Base-by-base conservation (phyloP, 2,113 vertebrate genomes). In the Hippoglossus stenolepis region DNA sequence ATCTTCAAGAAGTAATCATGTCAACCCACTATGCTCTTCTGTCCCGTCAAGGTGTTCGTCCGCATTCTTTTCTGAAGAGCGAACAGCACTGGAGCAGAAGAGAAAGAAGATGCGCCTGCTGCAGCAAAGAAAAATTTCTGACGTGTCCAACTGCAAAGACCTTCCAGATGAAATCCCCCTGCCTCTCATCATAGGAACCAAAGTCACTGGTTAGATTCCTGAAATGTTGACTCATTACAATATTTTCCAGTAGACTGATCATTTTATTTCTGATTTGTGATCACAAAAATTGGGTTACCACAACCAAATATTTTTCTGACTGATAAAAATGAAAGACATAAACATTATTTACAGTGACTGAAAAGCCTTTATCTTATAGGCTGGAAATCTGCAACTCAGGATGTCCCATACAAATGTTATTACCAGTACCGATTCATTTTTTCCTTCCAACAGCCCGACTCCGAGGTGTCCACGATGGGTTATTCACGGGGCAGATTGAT, bases 401-500 rank as follows among this genome's bases (percentile, higher is more conserved):
- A 38, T 38, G 35, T 9, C 35, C 35, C 7, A 7, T 38, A 7
- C 35, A 38, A 38, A 38, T 38, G 35, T 2, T 9, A 38, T 38
- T 38, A 9, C 35, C 35, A 38, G 28, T 38, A 38, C 3, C 0
- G 8, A 26, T 45, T 20, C 12, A 4, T 5, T 51, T 7, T 49
- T 62, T 21, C 11, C 17, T 15, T 62, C 7, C 14, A 10, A 23
- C 66, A 99, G 98, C 98, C 82, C 96, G 98, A 70, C 96, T 99
- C 59, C 95, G 98, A 79, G 98, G 98, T 51, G 90, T 95, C 80
- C 98, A 99, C 5, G 98, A 99, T 20, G 98, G 98, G 60, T 83
- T 99, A 38, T 99, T 99, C 91, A 99, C 97, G 17, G 98, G 98
- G 74, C 98, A 99, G 81, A 99, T 99, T 72, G 98, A 98, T 8